Evolutionary conservation across 1,140 invertebrate genomes (phyloP).

Genomic region (Potamilus streckersoni): DNA sequence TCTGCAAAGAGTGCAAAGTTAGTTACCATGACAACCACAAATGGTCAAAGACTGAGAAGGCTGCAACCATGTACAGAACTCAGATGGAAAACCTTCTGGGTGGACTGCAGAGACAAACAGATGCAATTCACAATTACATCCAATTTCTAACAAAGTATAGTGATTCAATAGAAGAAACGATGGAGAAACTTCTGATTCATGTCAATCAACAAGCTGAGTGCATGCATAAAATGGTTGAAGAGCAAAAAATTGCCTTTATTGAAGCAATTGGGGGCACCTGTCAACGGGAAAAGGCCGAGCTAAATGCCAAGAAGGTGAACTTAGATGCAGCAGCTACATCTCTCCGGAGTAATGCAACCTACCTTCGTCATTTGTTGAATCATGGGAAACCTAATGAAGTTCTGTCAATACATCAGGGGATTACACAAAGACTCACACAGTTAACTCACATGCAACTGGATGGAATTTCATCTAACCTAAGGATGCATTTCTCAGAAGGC

Average conservation of each 20-base stretch:
- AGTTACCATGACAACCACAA: slow-evolving; percentile 48
- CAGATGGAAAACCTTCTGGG: slow-evolving; percentile 44
- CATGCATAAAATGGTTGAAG: slow-evolving; percentile 57
- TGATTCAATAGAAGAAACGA: slow-evolving; percentile 34
- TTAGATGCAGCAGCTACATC: slow-evolving; percentile 36
- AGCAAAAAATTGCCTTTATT: slow-evolving; percentile 36
- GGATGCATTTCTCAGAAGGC: slow-evolving; percentile 42
- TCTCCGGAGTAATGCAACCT: slow-evolving; percentile 41
- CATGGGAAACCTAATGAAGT: slow-evolving; percentile 55
- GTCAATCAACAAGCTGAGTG: slow-evolving; percentile 48
- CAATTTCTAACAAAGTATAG: slow-evolving; percentile 46
- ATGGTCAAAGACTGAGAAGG: slow-evolving; percentile 33
- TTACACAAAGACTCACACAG: slow-evolving; percentile 49
- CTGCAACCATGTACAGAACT: slow-evolving; percentile 33
- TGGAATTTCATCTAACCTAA: slow-evolving; percentile 43
- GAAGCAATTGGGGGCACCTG: slow-evolving; percentile 32
- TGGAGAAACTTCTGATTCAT: slow-evolving; percentile 23
- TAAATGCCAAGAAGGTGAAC: slow-evolving; percentile 36
- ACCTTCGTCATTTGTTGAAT: slow-evolving; percentile 38
- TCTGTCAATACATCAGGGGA: slow-evolving; percentile 39
- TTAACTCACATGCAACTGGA: slow-evolving; percentile 48
- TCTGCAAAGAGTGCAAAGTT: slow-evolving; percentile 51
- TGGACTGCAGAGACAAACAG: slow-evolving; percentile 41
- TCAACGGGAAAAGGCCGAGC: slow-evolving; percentile 36
- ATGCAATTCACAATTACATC: slow-evolving; percentile 42